Conservation (phyloP, 2,888 invertebrate genomes). For the Pecten maximus region DNA sequence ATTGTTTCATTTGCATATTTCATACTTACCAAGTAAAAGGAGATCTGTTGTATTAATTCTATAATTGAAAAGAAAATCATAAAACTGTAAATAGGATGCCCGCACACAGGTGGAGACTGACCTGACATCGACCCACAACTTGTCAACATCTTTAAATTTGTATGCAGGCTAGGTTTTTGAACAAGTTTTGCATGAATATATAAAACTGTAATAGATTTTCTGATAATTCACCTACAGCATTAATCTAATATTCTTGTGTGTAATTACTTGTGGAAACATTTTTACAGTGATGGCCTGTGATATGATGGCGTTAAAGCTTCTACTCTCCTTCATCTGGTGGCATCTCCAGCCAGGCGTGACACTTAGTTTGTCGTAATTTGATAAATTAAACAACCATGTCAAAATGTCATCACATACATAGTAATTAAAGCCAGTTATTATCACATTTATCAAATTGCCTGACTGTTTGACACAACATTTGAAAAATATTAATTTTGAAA, state of each 20-base stretch:
- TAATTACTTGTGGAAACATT: neutral
- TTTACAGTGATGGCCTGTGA: neutral
- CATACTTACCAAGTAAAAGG: neutral
- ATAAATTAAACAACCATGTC: slow-evolving; percentile 11
- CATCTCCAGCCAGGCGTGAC: neutral
- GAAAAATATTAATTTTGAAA: neutral
- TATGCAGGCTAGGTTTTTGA: neutral
- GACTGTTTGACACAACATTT: slow-evolving; percentile 29
- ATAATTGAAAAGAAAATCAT: neutral
- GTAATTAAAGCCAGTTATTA: neutral
- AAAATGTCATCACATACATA: slow-evolving; percentile 13
- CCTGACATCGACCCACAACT: neutral
- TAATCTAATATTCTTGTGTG: neutral
- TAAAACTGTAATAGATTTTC: neutral
- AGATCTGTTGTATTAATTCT: neutral
- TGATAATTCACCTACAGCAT: neutral
- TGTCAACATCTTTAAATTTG: neutral
- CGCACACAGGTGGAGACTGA: neutral
- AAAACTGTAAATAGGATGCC: neutral
- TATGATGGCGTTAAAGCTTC: neutral
- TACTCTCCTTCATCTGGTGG: neutral
- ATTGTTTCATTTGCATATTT: neutral
- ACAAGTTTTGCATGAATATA: neutral
- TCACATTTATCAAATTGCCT: neutral
- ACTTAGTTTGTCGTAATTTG: neutral